A percentile compares a stretch with the other conserved stretches of the same genome.
Conservation (phyloP, 2,113 vertebrate genomes). For the Laterallus jamaicensis region DNA sequence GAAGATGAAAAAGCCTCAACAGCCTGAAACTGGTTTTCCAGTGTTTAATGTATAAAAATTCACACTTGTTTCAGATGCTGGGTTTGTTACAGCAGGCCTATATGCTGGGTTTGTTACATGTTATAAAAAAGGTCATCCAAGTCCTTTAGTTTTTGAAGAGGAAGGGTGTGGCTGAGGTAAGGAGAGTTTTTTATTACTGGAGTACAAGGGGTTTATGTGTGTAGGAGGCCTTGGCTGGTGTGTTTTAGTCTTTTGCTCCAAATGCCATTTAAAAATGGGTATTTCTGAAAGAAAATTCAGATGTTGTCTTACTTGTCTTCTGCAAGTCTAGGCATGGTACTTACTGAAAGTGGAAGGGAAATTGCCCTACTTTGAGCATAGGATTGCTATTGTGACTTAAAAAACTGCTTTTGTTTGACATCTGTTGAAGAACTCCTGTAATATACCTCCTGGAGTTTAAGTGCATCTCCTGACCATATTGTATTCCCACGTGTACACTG, state of each 20-base stretch:
- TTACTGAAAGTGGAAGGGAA: background rate
- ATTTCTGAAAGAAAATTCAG: background rate
- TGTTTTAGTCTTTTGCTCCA: background rate
- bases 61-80: background rate
- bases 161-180: background rate
- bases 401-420: background rate
- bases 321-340: background rate
- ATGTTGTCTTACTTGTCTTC: background rate
- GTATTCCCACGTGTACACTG: background rate
- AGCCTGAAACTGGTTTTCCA: background rate
- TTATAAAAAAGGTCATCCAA: background rate
- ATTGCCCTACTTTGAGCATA: background rate
- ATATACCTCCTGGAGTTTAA: background rate
- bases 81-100: background rate
- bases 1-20: background rate
- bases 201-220: background rate
- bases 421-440: background rate
- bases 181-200: background rate
- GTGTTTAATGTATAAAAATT: background rate
- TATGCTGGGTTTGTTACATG: background rate
- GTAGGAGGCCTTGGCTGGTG: background rate
- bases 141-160: background rate
- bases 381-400: background rate
- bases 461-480: background rate
- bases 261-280: background rate